These are phyloP conservation scores for Myotis daubentonii DNA, from an alignment of 2,797 vertebrate genomes.

Conservation along the genomic window DNA sequence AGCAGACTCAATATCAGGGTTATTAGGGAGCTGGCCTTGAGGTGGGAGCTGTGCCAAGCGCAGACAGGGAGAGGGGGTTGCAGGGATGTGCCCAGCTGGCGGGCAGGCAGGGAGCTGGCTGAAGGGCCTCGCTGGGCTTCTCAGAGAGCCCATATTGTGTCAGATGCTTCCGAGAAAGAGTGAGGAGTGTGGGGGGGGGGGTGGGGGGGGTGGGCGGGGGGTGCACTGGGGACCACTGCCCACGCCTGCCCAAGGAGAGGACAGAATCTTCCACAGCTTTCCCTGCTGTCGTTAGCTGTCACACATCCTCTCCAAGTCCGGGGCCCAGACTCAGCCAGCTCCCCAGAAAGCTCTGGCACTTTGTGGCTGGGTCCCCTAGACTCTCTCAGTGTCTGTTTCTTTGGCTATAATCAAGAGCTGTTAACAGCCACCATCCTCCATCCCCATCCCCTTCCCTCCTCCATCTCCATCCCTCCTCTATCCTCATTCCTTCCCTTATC, in stretches of 20 bases:
- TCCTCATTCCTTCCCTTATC: too few relatives aligned
- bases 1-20: slow-evolving; percentile 21
- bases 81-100: neutral
- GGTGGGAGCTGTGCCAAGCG: fast-evolving
- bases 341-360: neutral
- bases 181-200: too few relatives aligned
- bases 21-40: slow-evolving; percentile 42
- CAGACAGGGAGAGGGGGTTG: neutral
- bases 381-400: neutral
- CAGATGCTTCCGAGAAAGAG: neutral
- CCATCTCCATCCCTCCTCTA: too few relatives aligned
- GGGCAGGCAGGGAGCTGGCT: fast-evolving
- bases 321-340: neutral
- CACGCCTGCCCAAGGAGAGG: neutral
- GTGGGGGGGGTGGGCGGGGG: too few relatives aligned
- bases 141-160: neutral
- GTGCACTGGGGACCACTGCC: neutral
- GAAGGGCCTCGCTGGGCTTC: neutral
- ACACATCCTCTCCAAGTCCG: neutral
- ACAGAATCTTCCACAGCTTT: neutral
- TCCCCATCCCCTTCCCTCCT: too few relatives aligned
- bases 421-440: neutral
- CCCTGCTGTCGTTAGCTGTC: neutral
- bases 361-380: neutral
- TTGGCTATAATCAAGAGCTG: neutral